Percentiles rank a stretch among this genome's conserved stretches.
Conservation (phyloP, 2,797 vertebrate genomes). For the Crocodylus rhombifer region DNA sequence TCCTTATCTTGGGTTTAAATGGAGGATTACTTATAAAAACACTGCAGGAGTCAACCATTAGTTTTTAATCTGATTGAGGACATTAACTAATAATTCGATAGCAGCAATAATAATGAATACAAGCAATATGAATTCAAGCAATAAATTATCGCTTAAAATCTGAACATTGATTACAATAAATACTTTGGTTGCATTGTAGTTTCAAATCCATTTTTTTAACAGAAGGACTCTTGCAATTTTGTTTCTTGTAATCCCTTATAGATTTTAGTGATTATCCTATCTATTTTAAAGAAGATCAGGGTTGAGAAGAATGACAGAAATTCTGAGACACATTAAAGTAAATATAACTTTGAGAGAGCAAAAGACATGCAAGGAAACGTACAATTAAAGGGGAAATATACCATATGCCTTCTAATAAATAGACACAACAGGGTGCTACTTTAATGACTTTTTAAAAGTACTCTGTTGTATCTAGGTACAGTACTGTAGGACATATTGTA, state of each 20-base stretch:
- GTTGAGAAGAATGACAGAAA: no score
- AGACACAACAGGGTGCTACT: conserved; percentile 24
- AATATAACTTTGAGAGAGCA: background rate
- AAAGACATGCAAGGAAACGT: conserved; percentile 20
- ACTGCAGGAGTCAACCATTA: background rate
- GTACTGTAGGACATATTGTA: conserved; percentile 46
- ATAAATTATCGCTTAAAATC: background rate
- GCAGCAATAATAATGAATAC: no score
- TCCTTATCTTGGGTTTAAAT: background rate
- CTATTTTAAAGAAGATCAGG: no score
- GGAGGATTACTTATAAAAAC: background rate
- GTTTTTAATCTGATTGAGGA: background rate
- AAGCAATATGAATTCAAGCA: background rate
- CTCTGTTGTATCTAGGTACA: conserved; percentile 25
- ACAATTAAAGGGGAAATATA: conserved; percentile 37
- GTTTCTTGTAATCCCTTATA: background rate
- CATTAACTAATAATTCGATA: background rate
- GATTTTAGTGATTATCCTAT: no score
- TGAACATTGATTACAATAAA: background rate
- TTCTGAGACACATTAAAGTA: no score
- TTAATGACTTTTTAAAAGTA: conserved; percentile 41
- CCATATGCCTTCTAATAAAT: conserved; percentile 51
- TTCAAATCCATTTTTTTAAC: background rate
- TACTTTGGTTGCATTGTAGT: background rate
- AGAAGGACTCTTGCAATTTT: background rate